Evolutionary conservation across 2,797 vertebrate species (phyloP).

Genomic region (Enteromius radiatus): DNA sequence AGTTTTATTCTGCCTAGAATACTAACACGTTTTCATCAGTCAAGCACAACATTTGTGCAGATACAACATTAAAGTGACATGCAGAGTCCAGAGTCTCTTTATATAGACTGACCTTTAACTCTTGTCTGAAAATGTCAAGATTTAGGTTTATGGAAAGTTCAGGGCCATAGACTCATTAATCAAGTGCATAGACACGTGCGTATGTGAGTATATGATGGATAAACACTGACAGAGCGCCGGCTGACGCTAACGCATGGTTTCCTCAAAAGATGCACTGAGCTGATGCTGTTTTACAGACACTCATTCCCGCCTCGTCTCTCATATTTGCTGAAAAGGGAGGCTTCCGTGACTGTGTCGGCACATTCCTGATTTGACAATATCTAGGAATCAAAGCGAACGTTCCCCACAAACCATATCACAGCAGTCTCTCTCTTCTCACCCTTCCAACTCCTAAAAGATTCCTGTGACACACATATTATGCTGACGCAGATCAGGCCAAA

Average conservation of each 20-base stretch:
- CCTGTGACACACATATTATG: slow-evolving; percentile 47
- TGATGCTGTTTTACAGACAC: slow-evolving; percentile 10
- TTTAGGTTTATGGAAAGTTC: slow-evolving; percentile 37
- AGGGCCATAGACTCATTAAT: slow-evolving; percentile 33
- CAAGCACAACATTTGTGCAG: slow-evolving; percentile 28
- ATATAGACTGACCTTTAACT: slow-evolving; percentile 41
- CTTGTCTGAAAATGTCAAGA: slow-evolving; percentile 36
- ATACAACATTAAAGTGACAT: slow-evolving; percentile 21
- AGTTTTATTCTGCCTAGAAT: slow-evolving; percentile 17
- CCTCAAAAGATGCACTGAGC: slow-evolving; percentile 7
- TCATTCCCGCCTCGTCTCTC: neutral
- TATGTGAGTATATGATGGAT: slow-evolving; percentile 8
- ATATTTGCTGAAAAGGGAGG: slow-evolving; percentile 1
- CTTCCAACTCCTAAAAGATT: slow-evolving; percentile 45
- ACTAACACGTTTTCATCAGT: slow-evolving; percentile 19
- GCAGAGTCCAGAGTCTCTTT: slow-evolving; percentile 18
- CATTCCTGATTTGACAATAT: slow-evolving; percentile 39
- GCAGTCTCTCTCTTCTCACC: slow-evolving; percentile 15
- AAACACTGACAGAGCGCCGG: neutral
- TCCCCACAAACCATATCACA: slow-evolving; percentile 17
- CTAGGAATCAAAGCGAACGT: slow-evolving; percentile 37
- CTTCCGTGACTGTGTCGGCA: slow-evolving; percentile 11
- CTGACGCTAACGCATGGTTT: neutral
- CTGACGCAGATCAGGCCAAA: slow-evolving; percentile 41
- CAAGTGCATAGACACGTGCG: neutral